phyloP scores from a whole-genome alignment of 2,797 vertebrate genomes.

The Loriculus beryllinus region DNA sequence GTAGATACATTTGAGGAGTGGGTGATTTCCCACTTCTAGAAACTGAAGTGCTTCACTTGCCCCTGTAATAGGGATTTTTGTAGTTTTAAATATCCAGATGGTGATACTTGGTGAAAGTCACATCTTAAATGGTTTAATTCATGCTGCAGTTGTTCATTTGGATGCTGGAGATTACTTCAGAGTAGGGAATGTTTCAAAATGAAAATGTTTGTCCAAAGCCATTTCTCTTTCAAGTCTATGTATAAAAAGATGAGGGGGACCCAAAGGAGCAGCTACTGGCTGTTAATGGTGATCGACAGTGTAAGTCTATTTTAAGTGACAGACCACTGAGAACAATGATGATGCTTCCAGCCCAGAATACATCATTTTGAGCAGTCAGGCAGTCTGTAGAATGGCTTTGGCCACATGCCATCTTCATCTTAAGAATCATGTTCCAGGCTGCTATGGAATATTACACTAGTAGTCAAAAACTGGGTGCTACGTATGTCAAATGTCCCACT shows the following conservation, averaged over 20 bases:
- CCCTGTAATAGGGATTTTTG: background rate
- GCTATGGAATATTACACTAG: background rate
- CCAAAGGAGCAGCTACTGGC: background rate
- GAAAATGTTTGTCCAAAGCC: background rate
- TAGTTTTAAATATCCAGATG: background rate
- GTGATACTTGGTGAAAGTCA: background rate
- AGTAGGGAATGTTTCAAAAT: background rate
- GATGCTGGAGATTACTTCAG: background rate
- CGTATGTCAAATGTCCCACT: background rate
- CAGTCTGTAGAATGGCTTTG: background rate
- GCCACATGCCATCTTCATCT: background rate
- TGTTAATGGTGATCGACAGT: background rate
- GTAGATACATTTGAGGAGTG: background rate
- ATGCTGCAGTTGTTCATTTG: background rate
- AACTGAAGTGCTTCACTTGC: background rate
- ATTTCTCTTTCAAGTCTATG: background rate
- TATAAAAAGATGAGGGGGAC: background rate
- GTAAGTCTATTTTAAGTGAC: background rate
- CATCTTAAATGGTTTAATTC: background rate
- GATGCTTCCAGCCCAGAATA: background rate
- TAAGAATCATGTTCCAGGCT: background rate
- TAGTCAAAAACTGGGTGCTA: background rate
- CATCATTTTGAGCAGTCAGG: background rate
- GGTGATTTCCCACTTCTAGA: background rate
- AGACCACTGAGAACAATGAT: background rate